Conservation (phyloP, 2,113 vertebrate genomes). For the Apus apus region DNA sequence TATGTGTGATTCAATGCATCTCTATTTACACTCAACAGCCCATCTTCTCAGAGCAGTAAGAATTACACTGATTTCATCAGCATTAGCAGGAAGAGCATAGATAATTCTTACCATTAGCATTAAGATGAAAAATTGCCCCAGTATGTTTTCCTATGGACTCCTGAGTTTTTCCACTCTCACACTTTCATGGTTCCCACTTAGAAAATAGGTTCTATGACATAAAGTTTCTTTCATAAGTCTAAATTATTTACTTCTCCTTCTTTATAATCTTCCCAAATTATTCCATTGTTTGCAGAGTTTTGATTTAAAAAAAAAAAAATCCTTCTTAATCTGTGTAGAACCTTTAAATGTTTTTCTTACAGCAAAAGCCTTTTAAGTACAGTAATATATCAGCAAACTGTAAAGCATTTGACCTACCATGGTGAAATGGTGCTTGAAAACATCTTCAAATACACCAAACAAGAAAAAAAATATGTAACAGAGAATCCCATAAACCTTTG, state of each 20-base stretch:
- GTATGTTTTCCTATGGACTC: background rate
- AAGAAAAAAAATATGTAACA: conserved; percentile 11
- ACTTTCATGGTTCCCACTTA: background rate
- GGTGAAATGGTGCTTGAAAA: conserved; percentile 9
- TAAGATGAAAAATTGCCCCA: background rate
- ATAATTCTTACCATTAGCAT: background rate
- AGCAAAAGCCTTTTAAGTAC: background rate
- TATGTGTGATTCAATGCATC: background rate
- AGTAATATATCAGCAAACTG: background rate
- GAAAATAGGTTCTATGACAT: background rate
- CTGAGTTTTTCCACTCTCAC: background rate
- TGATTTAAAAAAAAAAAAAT: background rate
- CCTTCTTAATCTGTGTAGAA: background rate
- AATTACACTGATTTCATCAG: background rate
- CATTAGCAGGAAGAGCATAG: background rate
- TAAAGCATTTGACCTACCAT: background rate
- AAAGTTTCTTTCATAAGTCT: background rate
- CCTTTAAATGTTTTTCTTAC: background rate
- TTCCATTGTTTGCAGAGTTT: background rate
- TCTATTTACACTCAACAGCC: background rate
- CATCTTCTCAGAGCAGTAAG: background rate
- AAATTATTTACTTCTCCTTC: background rate
- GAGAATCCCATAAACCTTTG: background rate
- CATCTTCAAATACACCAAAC: background rate
- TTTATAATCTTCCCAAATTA: background rate